phyloP scores from a whole-genome alignment of 2,113 vertebrate genomes.

The Oryzias javanicus region DNA sequence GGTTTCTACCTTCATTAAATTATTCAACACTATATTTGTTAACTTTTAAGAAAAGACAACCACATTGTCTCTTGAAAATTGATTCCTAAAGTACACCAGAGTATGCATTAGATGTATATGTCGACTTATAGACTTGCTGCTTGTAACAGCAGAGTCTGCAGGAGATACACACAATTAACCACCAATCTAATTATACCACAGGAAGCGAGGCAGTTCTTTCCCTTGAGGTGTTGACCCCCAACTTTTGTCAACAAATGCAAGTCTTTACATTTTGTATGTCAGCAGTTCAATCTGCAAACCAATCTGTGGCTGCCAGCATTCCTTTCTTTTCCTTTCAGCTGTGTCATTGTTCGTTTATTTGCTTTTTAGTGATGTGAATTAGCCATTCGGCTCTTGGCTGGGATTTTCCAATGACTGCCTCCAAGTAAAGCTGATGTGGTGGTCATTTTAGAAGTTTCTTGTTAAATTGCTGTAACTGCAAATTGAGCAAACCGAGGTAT shows the following conservation, averaged over 20 bases:
- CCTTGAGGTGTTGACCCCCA: slow-evolving; percentile 17
- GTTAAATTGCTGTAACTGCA: not conserved
- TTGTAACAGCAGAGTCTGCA: slow-evolving; percentile 16
- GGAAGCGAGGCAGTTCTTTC: slow-evolving; percentile 9
- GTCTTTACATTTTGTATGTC: not conserved
- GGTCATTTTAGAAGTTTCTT: not conserved
- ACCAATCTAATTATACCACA: slow-evolving; percentile 39
- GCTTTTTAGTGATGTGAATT: not conserved
- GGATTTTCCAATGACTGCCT: not conserved
- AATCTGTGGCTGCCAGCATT: not conserved
- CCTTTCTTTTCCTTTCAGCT: not conserved
- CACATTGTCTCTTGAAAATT: no score
- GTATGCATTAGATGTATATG: slow-evolving; percentile 3
- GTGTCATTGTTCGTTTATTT: not conserved
- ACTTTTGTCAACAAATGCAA: not conserved
- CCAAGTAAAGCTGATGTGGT: not conserved
- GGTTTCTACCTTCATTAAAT: no score
- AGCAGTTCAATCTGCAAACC: not conserved
- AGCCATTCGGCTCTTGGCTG: not conserved
- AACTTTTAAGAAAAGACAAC: not conserved
- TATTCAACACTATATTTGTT: no score
- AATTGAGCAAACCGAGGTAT: not conserved
- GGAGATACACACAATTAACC: slow-evolving; percentile 43
- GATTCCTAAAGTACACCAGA: slow-evolving; percentile 10
- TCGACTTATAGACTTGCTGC: not conserved